Evolutionary conservation across 2,113 vertebrate species (phyloP).

Genomic region (Saguinus imperator): DNA sequence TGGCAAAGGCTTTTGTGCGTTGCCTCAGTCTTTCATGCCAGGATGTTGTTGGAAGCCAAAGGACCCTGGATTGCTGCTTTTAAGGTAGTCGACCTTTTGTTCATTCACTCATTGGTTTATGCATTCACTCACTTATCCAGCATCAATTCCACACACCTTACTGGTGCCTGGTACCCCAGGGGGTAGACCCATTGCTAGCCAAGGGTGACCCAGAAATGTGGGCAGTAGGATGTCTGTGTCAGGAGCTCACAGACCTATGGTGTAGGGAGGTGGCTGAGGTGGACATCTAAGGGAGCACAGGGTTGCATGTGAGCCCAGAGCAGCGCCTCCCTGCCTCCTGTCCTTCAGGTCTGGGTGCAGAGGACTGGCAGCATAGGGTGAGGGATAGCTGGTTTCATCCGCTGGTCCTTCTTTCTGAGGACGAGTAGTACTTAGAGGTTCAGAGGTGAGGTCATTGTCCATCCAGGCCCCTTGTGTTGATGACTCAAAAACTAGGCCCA

Average conservation of each 20-base stretch:
- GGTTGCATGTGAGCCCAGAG: background rate
- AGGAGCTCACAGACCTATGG: background rate
- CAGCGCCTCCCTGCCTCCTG: background rate
- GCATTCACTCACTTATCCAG: background rate
- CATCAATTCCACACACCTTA: rapidly evolving
- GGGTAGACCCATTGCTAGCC: background rate
- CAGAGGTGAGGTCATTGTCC: background rate
- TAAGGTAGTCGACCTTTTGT: background rate
- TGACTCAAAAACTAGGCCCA: background rate
- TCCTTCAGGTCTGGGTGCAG: background rate
- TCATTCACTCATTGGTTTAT: background rate
- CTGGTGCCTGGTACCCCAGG: background rate
- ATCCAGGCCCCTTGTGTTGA: background rate
- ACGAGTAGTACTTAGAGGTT: background rate
- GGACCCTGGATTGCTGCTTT: background rate
- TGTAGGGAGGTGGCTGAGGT: background rate
- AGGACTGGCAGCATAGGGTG: background rate
- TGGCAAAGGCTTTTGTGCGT: background rate
- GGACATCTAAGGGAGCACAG: background rate
- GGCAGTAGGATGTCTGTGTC: background rate
- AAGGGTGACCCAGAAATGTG: background rate
- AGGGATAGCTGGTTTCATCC: background rate
- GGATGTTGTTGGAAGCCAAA: background rate
- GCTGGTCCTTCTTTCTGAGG: background rate
- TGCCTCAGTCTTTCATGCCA: background rate